These are phyloP conservation scores for Coreoperca whiteheadi DNA, from an alignment of 2,113 vertebrate species.

Conservation along the genomic window DNA sequence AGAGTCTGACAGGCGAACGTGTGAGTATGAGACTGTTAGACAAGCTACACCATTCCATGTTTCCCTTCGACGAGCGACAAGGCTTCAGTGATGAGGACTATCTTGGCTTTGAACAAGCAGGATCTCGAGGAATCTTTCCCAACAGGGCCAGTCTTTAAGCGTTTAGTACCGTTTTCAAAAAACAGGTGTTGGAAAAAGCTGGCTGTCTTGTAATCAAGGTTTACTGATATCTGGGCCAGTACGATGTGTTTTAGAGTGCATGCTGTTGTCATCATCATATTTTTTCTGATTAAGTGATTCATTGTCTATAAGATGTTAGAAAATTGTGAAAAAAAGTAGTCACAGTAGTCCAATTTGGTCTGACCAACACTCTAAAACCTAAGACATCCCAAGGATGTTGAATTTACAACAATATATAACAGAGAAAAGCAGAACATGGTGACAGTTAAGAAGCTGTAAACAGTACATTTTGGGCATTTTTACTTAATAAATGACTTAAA, in stretches of 20 bases:
- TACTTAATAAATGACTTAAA: too few relatives aligned
- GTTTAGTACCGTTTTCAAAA: not conserved
- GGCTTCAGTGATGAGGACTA: not conserved
- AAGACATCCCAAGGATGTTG: not conserved
- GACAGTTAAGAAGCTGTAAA: not conserved
- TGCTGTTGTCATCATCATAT: too few relatives aligned
- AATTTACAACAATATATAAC: not conserved
- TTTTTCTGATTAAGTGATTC: not conserved
- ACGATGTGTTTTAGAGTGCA: not conserved
- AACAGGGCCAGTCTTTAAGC: not conserved
- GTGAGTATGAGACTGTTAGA: not conserved
- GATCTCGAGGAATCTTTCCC: too few relatives aligned
- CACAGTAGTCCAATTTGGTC: not conserved
- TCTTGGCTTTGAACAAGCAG: not conserved
- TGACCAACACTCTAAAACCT: not conserved
- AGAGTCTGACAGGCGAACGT: not conserved
- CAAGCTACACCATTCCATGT: not conserved
- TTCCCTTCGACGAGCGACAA: not conserved
- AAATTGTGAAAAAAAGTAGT: not conserved
- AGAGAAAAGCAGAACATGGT: not conserved
- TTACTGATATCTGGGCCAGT: too few relatives aligned
- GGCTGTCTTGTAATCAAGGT: not conserved
- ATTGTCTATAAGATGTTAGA: not conserved
- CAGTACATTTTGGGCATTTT: not conserved
- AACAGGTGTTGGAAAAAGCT: not conserved